These are phyloP conservation scores for Sandelia bainsii DNA, from an alignment of 2,797 vertebrate genomes.

Conservation along the genomic window DNA sequence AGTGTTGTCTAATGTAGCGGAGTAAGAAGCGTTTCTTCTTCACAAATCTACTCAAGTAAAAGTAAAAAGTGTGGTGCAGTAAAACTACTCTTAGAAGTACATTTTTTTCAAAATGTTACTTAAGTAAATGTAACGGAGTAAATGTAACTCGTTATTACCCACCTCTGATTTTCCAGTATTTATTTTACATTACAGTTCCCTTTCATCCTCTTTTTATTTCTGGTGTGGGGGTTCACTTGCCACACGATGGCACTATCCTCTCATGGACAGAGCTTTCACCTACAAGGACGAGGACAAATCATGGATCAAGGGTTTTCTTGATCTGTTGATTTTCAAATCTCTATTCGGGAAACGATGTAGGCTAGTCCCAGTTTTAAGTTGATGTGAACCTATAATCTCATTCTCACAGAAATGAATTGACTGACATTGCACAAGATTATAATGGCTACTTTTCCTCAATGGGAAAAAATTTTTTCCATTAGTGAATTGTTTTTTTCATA, in stretches of 20 bases:
- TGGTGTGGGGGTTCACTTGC: neutral
- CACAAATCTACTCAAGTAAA: too few relatives aligned
- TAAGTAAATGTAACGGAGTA: too few relatives aligned
- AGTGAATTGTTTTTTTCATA: neutral
- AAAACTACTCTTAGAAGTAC: too few relatives aligned
- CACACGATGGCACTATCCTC: conserved; percentile 60
- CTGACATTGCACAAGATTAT: neutral
- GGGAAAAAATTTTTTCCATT: neutral
- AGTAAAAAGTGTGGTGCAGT: too few relatives aligned
- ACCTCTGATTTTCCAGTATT: too few relatives aligned
- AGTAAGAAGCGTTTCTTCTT: too few relatives aligned
- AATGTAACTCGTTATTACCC: too few relatives aligned
- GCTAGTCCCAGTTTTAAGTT: neutral
- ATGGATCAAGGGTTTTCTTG: neutral
- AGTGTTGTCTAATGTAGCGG: too few relatives aligned
- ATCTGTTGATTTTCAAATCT: neutral
- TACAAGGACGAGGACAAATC: neutral
- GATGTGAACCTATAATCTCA: neutral
- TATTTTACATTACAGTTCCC: too few relatives aligned
- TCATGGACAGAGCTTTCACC: neutral
- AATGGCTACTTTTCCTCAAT: neutral
- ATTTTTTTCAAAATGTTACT: too few relatives aligned
- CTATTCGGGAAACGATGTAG: fast-evolving
- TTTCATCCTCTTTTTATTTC: neutral
- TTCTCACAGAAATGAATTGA: neutral